Evolutionary conservation across 2,888 invertebrate species (phyloP).

Genomic region (Cenopis cana): DNA sequence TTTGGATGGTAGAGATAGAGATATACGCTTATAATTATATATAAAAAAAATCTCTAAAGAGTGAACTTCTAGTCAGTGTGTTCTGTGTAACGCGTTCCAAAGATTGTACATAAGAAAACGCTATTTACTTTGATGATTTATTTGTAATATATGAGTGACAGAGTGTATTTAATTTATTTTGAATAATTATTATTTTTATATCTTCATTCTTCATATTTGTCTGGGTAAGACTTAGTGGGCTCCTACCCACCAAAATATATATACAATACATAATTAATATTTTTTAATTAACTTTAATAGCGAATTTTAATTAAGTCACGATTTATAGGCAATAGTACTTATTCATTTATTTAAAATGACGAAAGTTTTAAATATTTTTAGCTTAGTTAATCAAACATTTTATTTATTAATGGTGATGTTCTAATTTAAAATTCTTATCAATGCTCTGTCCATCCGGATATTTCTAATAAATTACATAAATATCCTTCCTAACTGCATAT

Average conservation of each 20-base stretch:
- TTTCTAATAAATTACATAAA: no score
- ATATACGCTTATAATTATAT: slow-evolving; percentile 43
- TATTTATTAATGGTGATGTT: no score
- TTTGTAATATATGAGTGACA: slow-evolving; percentile 21
- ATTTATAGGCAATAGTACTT: neutral
- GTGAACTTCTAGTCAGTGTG: slow-evolving; percentile 84
- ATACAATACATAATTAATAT: no score
- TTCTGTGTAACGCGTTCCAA: slow-evolving; percentile 82
- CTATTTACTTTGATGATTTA: slow-evolving; percentile 53
- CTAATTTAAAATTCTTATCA: no score
- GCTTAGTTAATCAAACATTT: neutral
- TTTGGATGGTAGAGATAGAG: slow-evolving; percentile 41
- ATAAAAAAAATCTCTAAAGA: slow-evolving; percentile 58
- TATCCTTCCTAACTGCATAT: no score
- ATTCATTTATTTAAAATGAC: neutral
- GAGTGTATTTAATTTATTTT: neutral
- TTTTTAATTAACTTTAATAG: neutral
- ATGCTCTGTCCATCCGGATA: no score
- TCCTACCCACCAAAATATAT: neutral
- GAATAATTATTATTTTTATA: neutral
- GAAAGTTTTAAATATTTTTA: neutral
- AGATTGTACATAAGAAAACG: slow-evolving; percentile 80
- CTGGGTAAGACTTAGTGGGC: neutral
- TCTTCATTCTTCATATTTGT: neutral
- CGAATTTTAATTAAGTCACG: neutral